Evolutionary conservation across 2,797 vertebrate species (phyloP), one percentile per base, ranked within the genome.

Genomic region (Graptemys geographica): DNA sequence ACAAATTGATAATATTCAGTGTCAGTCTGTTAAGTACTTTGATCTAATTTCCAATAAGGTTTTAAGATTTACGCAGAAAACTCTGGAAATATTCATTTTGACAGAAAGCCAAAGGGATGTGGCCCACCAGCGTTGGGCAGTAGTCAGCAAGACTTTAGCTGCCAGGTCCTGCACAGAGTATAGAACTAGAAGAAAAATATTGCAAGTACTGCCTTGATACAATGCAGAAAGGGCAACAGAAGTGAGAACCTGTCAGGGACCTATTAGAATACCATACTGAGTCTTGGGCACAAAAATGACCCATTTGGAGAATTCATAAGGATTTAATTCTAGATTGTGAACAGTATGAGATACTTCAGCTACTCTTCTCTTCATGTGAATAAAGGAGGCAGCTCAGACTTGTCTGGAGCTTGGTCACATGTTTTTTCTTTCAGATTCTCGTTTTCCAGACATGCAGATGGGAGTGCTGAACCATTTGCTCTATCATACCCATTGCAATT

Each of bases 11-110:
- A 97, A 87, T 89, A 84, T 94, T 80, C 96, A 90, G 93, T 97
- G 96, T 97, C 91, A 80, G 96, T 92, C 90, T 94, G 65, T 37
- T 72, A 72, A 72, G n/a, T 8, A 37, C 37, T 37, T 84, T 95
- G 92, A 96, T 95, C 87, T 97, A 96, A 97, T 97, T 97, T 97
- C 94, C 95, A 97, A 96, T 96, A 96, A 97, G 96, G 96, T 31
- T 62, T 92, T 96, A 96, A 95, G 96, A 97, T 97, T 97, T 96
- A 97, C 96, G 93, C 96, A 96, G 96, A 96, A 72, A 51, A 37
- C 53, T 95, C 96, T 95, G 96, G 88, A 96, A 96, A 96, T 82
- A 87, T 90, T 97, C 37, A 94, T 97, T 91, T 96, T 91, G 69
- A 86, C 94, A 95, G 93, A 95, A 92, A 83, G 8, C 89, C 11